Evolutionary conservation across 2,888 invertebrate species (phyloP).

Genomic region (Lithophane ornitopus): DNA sequence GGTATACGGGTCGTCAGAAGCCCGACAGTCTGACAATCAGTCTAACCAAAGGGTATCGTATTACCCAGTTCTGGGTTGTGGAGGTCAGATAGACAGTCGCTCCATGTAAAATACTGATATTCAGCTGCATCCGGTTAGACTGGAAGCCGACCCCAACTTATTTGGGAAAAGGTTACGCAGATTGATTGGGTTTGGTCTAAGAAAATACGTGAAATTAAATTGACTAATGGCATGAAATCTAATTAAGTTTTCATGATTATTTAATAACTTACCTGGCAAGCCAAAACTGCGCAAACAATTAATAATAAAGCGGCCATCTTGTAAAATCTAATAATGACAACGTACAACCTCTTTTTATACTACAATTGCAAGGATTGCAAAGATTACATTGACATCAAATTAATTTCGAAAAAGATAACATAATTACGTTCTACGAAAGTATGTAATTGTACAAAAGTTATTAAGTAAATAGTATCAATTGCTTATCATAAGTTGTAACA

Average conservation of each 20-base stretch:
- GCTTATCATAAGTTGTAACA: slow-evolving; percentile 14
- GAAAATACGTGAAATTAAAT: background rate
- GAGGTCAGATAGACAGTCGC: too few relatives aligned
- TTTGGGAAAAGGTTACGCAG: too few relatives aligned
- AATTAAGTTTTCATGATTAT: background rate
- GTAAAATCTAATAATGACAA: slow-evolving; percentile 5
- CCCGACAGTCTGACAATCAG: too few relatives aligned
- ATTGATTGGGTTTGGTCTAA: background rate
- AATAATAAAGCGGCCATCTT: slow-evolving; percentile 38
- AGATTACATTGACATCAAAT: slow-evolving; percentile 32
- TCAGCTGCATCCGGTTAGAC: too few relatives aligned
- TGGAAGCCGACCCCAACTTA: too few relatives aligned
- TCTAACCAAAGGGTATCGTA: too few relatives aligned
- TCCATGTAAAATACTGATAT: too few relatives aligned
- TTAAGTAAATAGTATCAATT: slow-evolving; percentile 30
- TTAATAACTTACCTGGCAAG: slow-evolving; percentile 43
- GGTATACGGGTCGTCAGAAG: too few relatives aligned
- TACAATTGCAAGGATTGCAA: slow-evolving; percentile 12
- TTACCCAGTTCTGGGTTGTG: too few relatives aligned
- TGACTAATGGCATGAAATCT: too few relatives aligned
- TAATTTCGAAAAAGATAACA: slow-evolving; percentile 40
- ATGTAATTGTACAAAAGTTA: background rate
- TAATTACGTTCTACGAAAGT: background rate
- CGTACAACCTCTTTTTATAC: slow-evolving; percentile 43
- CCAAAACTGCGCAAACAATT: slow-evolving; percentile 21